These are phyloP conservation scores for Peromyscus aztecus DNA, from an alignment of 2,797 vertebrate species.

Conservation along the genomic window DNA sequence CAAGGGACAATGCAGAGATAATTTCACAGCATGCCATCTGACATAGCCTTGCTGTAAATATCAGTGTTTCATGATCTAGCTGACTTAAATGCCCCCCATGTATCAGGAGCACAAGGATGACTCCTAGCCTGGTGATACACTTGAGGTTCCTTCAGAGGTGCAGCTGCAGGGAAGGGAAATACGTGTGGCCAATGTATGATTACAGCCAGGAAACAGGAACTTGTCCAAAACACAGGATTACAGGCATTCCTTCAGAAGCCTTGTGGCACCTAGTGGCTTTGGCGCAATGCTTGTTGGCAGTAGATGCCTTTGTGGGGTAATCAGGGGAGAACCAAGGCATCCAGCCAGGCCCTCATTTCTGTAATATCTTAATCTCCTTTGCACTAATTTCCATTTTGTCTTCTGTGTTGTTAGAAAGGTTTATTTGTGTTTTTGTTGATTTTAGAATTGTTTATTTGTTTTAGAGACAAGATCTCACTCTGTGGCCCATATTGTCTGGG, in stretches of 20 bases:
- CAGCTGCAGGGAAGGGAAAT: constrained; percentile 6
- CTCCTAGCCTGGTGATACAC: background rate
- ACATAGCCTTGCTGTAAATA: background rate
- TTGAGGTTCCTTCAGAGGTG: constrained; percentile 10
- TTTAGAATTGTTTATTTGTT: background rate
- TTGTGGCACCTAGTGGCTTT: background rate
- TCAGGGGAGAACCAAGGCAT: background rate
- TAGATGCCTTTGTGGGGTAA: background rate
- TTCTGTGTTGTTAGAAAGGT: background rate
- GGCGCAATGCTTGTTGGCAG: background rate
- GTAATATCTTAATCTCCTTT: constrained; percentile 19
- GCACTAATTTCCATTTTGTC: constrained; percentile 14
- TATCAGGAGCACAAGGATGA: background rate
- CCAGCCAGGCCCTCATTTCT: background rate
- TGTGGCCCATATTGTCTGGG: background rate
- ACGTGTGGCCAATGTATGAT: background rate
- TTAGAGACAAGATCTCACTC: background rate
- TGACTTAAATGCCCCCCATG: background rate
- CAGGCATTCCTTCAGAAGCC: background rate
- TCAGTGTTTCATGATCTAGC: background rate
- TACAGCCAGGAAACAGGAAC: background rate
- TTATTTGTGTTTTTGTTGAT: background rate
- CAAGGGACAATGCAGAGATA: background rate
- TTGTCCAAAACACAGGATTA: constrained; percentile 14
- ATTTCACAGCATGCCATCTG: background rate